Percentiles rank a stretch among this genome's conserved stretches.
These are phyloP conservation scores for Notechis scutatus DNA, from an alignment of 2,113 vertebrate species.

Conservation along the genomic window DNA sequence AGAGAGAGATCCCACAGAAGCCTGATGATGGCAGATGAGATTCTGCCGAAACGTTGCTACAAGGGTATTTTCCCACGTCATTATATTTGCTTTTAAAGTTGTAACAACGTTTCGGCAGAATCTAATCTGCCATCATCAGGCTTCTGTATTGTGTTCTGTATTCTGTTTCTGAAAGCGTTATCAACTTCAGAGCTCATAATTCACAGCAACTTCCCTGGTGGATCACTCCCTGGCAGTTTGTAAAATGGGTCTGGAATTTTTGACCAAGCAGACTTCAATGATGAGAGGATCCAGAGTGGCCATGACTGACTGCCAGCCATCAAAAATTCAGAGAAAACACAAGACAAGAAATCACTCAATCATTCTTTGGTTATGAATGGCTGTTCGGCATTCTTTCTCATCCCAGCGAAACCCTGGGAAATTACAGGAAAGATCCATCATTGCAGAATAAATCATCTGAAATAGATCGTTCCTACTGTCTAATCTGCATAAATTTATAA, in stretches of 20 bases:
- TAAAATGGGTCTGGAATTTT: neutral
- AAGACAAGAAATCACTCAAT: neutral
- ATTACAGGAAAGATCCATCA: neutral
- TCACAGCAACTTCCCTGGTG: neutral
- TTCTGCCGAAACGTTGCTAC: no score
- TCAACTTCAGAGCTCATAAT: neutral
- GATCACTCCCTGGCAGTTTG: neutral
- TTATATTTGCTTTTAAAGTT: no score
- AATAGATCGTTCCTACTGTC: neutral
- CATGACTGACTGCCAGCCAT: neutral
- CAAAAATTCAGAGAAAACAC: neutral
- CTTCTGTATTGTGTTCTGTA: no score
- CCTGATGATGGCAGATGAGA: no score
- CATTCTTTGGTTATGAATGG: neutral
- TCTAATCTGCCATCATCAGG: no score
- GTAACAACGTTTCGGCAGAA: no score
- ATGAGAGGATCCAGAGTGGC: neutral
- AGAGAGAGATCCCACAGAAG: no score
- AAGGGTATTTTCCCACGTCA: no score
- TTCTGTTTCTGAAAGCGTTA: neutral
- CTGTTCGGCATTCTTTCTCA: neutral
- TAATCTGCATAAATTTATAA: neutral
- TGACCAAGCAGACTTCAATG: neutral
- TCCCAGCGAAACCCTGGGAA: neutral
- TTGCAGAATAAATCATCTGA: neutral